Base-by-base conservation (phyloP, 2,797 vertebrate species). In the Telmatherina bonti region DNA sequence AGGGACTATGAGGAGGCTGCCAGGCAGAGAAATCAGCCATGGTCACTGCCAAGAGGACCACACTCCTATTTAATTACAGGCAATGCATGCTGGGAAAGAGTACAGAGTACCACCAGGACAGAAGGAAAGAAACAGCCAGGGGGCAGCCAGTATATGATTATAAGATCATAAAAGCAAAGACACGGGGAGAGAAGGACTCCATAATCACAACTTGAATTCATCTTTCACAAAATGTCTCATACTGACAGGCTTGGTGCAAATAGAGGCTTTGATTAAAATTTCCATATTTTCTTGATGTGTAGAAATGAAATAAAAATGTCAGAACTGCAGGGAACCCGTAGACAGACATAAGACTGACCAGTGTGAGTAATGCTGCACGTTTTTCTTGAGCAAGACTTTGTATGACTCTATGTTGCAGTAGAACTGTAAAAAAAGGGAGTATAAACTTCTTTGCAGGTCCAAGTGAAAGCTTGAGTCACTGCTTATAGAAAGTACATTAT, bases 111-210 rank as follows among this genome's bases (percentile, higher is more conserved):
- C 85, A 87, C 74, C 85, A 91, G 90, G 91, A 91, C 86, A 91
- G 90, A 91, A 93, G 89, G 90, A 92, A 91, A 85, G 83, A 88
- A 84, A 78, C 86, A 88, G 88, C 90, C 90, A 90, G 89, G 88
- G 88, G 88, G 82, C 85, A 92, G 86, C 81, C 78, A 59, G 89
- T 87, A 91, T 92, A 85, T 90, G 90, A 93, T 93, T 93, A 93
- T 84, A 87, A 81, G 86, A 90, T 92, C 90, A 92, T 91, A 92
- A 93, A 93, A 91, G 87, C 88, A 92, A 92, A 92, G 90, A 89
- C 86, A 88, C 29, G 5, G 63, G 63, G 74, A 89, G 75, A 90
- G 85, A 90, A 91, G 66, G 83, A 84, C 84, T 86, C 74, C 71
- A 83, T 89, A 87, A 92, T 92, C 89, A 91, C 81, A 90, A 88